Conservation (phyloP, 2,797 vertebrate species). For the Tangara arthus region DNA sequence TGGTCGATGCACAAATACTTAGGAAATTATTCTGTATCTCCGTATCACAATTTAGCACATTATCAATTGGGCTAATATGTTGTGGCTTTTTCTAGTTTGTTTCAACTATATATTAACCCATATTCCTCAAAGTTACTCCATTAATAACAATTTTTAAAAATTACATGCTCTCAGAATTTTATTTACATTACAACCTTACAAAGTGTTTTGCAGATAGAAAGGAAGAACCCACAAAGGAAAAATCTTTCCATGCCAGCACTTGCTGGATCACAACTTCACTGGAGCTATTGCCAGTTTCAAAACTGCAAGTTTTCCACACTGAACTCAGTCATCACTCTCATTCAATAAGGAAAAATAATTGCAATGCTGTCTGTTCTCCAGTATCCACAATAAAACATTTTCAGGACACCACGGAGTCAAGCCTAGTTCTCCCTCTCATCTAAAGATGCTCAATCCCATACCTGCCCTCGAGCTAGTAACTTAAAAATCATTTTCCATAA, state of each 20-base stretch:
- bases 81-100: fast-evolving
- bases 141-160: not conserved
- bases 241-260: not conserved
- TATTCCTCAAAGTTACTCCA: not conserved
- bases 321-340: not conserved
- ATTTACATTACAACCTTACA: not conserved
- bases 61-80: not conserved
- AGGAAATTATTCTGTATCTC: not conserved
- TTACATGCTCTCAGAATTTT: not conserved
- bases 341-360: not conserved
- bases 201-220: not conserved
- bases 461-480: not conserved
- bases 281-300: not conserved
- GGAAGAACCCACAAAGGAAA: not conserved
- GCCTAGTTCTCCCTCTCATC: not conserved
- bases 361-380: not conserved
- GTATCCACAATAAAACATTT: not conserved
- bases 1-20: not conserved
- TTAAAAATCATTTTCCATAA: not conserved
- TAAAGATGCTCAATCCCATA: not conserved
- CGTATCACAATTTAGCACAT: not conserved
- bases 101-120: not conserved
- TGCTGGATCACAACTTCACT: not conserved
- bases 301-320: not conserved
- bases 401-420: not conserved